A percentile compares a stretch with the other conserved stretches of the same genome.
These are phyloP conservation scores for Chelonoidis abingdonii DNA, from an alignment of 2,113 vertebrate genomes.

Conservation along the genomic window DNA sequence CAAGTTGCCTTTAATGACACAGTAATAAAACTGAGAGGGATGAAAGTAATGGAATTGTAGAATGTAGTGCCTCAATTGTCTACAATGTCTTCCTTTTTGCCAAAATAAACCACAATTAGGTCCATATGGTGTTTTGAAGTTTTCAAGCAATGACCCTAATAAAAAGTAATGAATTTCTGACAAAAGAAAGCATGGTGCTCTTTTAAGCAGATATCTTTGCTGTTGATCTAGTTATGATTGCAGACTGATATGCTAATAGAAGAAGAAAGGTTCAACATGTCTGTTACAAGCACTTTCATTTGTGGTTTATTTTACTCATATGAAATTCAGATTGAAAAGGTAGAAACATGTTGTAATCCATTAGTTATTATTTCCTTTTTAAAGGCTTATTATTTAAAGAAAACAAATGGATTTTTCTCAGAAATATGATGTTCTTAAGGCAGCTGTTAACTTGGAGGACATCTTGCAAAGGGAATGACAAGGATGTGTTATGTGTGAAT, in stretches of 20 bases:
- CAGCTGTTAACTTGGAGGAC: slow-evolving; percentile 29
- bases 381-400: slow-evolving; percentile 70
- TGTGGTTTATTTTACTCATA: slow-evolving; percentile 78
- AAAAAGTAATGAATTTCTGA: slow-evolving; percentile 92
- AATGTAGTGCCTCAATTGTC: slow-evolving; percentile 89
- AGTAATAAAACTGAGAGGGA: slow-evolving; percentile 87
- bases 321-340: slow-evolving; percentile 79
- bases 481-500: background rate
- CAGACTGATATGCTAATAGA: slow-evolving; percentile 81
- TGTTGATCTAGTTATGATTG: slow-evolving; percentile 85
- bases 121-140: slow-evolving; percentile 92
- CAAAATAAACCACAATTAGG: slow-evolving; percentile 91
- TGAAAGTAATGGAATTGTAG: slow-evolving; percentile 90
- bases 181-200: slow-evolving; percentile 84
- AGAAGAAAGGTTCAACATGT: slow-evolving; percentile 76
- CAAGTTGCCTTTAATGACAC: slow-evolving; percentile 89
- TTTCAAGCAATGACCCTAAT: slow-evolving; percentile 89
- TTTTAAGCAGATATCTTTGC: slow-evolving; percentile 83
- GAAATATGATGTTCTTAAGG: slow-evolving; percentile 54
- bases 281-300: slow-evolving; percentile 78
- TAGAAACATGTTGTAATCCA: slow-evolving; percentile 75
- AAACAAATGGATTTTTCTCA: slow-evolving; percentile 60
- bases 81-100: slow-evolving; percentile 87
- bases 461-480: background rate
- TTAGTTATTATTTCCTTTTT: slow-evolving; percentile 69